Percentiles rank a stretch among this genome's conserved stretches.
Conservation (phyloP, 2,888 invertebrate species). For the Punctoribates punctum region DNA sequence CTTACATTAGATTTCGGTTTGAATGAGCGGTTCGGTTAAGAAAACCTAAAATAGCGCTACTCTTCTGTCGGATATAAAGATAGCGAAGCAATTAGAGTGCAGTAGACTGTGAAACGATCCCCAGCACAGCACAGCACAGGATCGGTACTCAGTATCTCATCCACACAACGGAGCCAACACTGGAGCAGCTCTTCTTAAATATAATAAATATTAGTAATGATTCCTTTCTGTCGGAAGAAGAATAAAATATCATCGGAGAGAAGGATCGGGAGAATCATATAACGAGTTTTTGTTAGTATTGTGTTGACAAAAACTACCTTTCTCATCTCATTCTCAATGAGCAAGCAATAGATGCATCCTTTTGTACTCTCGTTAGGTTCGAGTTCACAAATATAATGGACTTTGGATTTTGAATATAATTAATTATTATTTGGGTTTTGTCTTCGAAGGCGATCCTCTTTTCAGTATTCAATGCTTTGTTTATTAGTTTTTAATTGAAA, state of each 20-base stretch:
- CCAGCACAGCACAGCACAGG: neutral
- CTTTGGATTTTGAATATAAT: neutral
- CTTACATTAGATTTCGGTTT: neutral
- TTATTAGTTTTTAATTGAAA: neutral
- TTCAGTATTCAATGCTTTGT: neutral
- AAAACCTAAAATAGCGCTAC: neutral
- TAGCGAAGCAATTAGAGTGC: neutral
- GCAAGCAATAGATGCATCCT: no score
- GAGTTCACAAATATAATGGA: neutral
- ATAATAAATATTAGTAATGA: no score
- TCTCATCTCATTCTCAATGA: neutral
- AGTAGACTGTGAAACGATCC: neutral
- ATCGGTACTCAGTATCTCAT: no score
- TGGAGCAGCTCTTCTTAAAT: no score
- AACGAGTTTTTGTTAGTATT: neutral
- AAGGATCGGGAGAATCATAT: neutral
- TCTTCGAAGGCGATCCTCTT: neutral
- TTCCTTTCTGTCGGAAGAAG: neutral
- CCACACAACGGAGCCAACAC: no score
- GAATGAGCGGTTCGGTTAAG: neutral
- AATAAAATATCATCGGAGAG: neutral
- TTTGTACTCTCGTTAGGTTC: no score
- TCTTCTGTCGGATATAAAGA: neutral
- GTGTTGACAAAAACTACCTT: neutral
- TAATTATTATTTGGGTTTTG: neutral